Base-by-base conservation (phyloP, 2,113 vertebrate species). In the Heloderma charlesbogerti region DNA sequence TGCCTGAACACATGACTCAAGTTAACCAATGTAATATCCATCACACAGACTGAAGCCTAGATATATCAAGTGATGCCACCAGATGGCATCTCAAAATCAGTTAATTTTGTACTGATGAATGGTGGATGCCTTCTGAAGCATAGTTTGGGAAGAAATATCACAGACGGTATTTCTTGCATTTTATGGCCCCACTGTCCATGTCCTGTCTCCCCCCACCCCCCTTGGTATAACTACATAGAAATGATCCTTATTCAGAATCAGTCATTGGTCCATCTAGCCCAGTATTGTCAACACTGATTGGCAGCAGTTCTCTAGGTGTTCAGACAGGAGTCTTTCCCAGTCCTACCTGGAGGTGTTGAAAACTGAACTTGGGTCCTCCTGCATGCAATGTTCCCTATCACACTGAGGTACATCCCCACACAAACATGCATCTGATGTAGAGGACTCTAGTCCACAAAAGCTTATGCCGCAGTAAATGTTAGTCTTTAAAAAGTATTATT, bases 61-160 rank as follows among this genome's bases (percentile, higher is more conserved):
- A 91, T 40, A 40, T 92, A 91, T 63, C 51, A 83, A 91, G 75
- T 0, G 1, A 60, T 25, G 80, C 92, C 93, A 96, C 88, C 94
- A 95, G 93, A 89, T 94, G 94, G 91, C 95, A 97, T 94, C 95
- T 95, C 80, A 94, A 51, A 91, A 90, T 71, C 88, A 93, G 22
- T 37, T 0, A 84, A 60, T n/a, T 40, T 81, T 82, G 45, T 63
- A n/a, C 67, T 72, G n/a, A n/a, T n/a, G n/a, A 92, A 83, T 66
- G 37, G 9, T 10, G 34, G 40, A 54, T 6, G 45, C 2, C 16
- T 80, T 87, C 69, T 78, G 48, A 31, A 79, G 51, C 43, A 0
- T 2, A 66, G 79, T 78, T 81, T 4, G 48, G 0, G 0, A 0
- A 29, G 88, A 10, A 40, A 63, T 40, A 9, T 12, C n/a, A 83